Evolutionary conservation across 2,797 vertebrate species (phyloP).

Genomic region (Enteromius unitaeniatus): DNA sequence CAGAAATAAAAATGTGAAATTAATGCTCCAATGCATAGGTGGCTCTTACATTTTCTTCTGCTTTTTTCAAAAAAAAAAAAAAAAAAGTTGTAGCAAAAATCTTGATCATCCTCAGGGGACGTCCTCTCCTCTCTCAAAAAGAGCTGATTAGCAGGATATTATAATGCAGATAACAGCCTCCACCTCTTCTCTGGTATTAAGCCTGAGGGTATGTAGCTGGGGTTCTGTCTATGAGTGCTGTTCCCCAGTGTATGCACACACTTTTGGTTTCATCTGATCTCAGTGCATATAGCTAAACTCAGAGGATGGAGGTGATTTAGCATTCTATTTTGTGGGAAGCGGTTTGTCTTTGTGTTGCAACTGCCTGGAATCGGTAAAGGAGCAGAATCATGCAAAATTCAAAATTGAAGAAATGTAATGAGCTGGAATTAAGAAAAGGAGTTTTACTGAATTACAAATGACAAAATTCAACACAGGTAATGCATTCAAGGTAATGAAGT

Average conservation of each 20-base stretch:
- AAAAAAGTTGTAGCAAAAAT: constrained; percentile 50
- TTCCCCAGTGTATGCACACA: constrained; percentile 45
- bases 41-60: constrained; percentile 28
- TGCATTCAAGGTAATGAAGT: background rate
- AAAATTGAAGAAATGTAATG: background rate
- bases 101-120: constrained; percentile 43
- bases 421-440: background rate
- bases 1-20: constrained; percentile 55
- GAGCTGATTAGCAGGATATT: constrained; percentile 59
- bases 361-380: background rate
- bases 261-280: constrained; percentile 54
- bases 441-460: background rate
- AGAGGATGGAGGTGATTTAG: constrained; percentile 16
- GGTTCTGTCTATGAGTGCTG: constrained; percentile 33
- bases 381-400: background rate
- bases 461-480: background rate
- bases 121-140: constrained; percentile 48
- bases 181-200: constrained; percentile 45
- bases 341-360: constrained; percentile 24
- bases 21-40: constrained; percentile 41
- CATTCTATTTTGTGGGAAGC: constrained; percentile 31
- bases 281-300: constrained; percentile 37
- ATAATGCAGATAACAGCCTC: constrained; percentile 57
- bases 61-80: background rate
- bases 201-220: constrained; percentile 46